Evolutionary conservation across 2,113 vertebrate species (phyloP), one percentile per base, ranked within the genome.

Genomic region (Tor tambroides): DNA sequence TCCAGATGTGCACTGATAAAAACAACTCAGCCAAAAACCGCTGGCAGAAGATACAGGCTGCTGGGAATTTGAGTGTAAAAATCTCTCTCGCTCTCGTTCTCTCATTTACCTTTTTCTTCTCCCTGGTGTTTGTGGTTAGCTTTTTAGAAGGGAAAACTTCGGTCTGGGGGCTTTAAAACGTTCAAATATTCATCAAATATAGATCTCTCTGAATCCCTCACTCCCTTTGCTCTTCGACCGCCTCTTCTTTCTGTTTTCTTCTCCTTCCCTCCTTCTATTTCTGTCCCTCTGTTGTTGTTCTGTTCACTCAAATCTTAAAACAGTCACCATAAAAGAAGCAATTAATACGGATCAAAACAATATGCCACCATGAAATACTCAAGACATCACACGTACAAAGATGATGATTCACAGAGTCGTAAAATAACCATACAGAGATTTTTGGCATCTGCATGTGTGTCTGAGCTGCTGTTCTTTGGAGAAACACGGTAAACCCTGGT

Each of bases 171-270:
- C 89, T 93, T 93, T 88, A 92, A 93, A 92, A 85, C 90, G 84
- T 92, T 94, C 91, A 93, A 93, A 95, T 93, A 94, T 94, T 94
- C 93, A 94, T 91, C 92, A 91, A 92, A 91, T 93, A 93, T 92
- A 91, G 92, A 93, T 94, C 91, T 93, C 91, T 89, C 90, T 21
- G 84, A 90, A 90, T 93, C 92, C 88, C 90, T 88, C 51, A 84
- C 88, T 93, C 90, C 89, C 86, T 78, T 84, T 14, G 82, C 87
- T 88, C 78, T 83, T 89, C 81, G 69, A 84, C 82, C 87, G 12
- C n/a, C 67, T 67, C 84, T 82, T 43, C 88, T 85, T 84, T 90
- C 87, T 86, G 88, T 87, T 90, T 91, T 87, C 86, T 85, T 90
- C 35, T 30, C 77, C 38, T 74, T 3, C 46, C 89, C 61, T 81